Percentiles rank a stretch among this genome's conserved stretches.
Conservation (phyloP, 64 coral and sea anemone genomes). For the Hydrozoanthus tunicans region DNA sequence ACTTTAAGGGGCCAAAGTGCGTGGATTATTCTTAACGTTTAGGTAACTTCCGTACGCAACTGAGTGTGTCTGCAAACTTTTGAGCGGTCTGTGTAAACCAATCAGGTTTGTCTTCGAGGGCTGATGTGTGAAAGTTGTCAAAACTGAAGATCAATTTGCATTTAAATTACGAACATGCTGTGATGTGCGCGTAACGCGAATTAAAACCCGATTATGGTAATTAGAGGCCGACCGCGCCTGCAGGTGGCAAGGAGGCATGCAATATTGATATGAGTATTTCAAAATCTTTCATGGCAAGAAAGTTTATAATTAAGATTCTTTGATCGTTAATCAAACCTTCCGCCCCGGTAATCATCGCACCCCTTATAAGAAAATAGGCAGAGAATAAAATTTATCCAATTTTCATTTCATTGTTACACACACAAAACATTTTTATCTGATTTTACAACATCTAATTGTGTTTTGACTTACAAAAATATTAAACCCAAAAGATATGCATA, state of each 20-base stretch:
- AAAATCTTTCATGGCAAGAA: constrained; percentile 26
- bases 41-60: constrained; percentile 33
- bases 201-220: constrained; percentile 56
- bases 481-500: constrained; percentile 4
- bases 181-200: constrained; percentile 11
- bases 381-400: neutral
- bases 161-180: constrained; percentile 22
- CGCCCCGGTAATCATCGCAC: neutral
- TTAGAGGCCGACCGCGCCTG: neutral
- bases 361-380: neutral
- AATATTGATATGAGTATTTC: constrained; percentile 53
- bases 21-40: neutral
- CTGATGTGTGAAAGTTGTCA: neutral
- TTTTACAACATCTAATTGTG: constrained; percentile 22
- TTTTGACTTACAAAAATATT: constrained; percentile 21
- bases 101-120: constrained; percentile 1
- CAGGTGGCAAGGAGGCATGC: neutral
- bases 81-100: constrained; percentile 14
- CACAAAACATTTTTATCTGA: neutral
- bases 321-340: constrained; percentile 1
- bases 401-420: neutral
- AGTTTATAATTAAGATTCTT: neutral
- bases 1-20: neutral
- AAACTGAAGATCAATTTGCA: constrained; percentile 40
- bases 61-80: constrained; percentile 47